Conservation (phyloP, 2,888 invertebrate species). For the Mimumesa dahlbomi region DNA sequence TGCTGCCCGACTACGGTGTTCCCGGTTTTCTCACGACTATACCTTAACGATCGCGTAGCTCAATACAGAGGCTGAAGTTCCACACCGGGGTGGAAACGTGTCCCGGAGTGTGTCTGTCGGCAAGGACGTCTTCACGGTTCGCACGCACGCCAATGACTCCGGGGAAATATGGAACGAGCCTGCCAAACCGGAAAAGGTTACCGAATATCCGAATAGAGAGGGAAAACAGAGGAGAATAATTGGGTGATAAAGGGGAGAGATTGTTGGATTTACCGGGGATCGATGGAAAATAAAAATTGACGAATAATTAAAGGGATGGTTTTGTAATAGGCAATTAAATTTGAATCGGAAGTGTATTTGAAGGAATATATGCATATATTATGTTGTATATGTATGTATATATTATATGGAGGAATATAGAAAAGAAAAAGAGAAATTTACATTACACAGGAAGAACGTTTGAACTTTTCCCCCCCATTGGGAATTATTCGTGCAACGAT, state of each 20-base stretch:
- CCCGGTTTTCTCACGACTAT: constrained; percentile 56
- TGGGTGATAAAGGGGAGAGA: too few species aligned
- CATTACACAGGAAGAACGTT: neutral
- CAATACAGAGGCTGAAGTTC: constrained; percentile 21
- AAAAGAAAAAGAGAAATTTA: too few species aligned
- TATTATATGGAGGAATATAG: too few species aligned
- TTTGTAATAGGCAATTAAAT: too few species aligned
- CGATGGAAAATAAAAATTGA: too few species aligned
- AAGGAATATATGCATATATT: too few species aligned
- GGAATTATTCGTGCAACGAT: neutral
- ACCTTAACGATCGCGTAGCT: constrained; percentile 30
- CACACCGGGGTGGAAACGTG: constrained; percentile 7
- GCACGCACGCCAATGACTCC: constrained; percentile 12
- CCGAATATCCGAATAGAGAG: too few species aligned
- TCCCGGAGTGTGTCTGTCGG: constrained; percentile 15
- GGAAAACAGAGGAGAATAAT: too few species aligned
- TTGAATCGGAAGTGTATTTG: too few species aligned
- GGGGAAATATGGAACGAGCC: constrained; percentile 11
- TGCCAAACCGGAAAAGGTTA: neutral
- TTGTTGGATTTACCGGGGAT: too few species aligned
- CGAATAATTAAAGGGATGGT: too few species aligned
- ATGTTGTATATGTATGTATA: too few species aligned
- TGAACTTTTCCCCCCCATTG: neutral
- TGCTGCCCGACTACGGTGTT: constrained; percentile 30
- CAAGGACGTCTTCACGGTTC: constrained; percentile 25